Base-by-base conservation (phyloP, 1,140 invertebrate species). In the Ylistrum balloti region DNA sequence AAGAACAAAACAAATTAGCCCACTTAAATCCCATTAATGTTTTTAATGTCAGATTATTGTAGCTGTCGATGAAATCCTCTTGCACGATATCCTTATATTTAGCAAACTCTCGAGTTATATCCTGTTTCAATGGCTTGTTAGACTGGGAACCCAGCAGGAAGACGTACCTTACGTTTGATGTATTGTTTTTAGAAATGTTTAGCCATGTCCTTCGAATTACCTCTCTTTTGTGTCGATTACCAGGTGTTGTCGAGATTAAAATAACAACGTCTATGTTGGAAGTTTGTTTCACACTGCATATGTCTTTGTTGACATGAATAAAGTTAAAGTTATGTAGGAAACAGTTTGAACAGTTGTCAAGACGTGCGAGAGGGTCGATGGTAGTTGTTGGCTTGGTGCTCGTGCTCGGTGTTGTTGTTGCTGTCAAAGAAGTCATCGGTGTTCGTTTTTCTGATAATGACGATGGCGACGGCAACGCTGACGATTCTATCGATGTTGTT, bases 41-140 rank as follows among this genome's bases (percentile, higher is more conserved):
- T 95, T 98, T 98, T 93, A 98, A 98, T 0, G 98, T 98, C 96
- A 98, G 97, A 95, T 98, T 98, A 90, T 97, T 97, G 94, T 98
- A 98, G 41, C 97, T 97, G 96, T 98, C 98, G 22, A 96, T 90
- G 95, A 98, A 98, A 92, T 97, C 97, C 22, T 98, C 98, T 96
- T 98, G 97, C 48, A 98, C 97, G 89, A 98, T 96, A 94, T 98
- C 98, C 28, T 96, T 95, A 93, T 97, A 97, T 0, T 93, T 92
- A 0, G 92, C 92, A 93, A 97, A 97, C 95, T 98, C 98, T 45
- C 96, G 93, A 0, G n/a, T 5, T 11, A 92, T 34, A 11, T 35
- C 22, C 32, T 41, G 56, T 86, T 89, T 87, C 0, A 35, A 0
- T 2, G 33, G 13, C 17, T 13, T n/a, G 20, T 86, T 86, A 0